Conservation (phyloP, 1,140 invertebrate genomes). For the Lordiphosa clarofinis region DNA sequence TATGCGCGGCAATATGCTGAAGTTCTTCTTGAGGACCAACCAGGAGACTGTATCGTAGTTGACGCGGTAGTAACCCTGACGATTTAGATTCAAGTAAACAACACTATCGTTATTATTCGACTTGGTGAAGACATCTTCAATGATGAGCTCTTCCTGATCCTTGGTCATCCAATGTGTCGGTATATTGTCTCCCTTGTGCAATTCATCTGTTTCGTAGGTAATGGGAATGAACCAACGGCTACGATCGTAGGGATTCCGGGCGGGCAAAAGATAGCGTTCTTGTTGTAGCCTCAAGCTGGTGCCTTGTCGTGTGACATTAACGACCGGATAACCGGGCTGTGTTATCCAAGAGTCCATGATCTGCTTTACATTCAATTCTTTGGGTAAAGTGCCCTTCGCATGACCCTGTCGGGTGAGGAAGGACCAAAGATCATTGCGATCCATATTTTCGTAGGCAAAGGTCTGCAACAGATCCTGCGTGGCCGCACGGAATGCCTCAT, state of each 20-base stretch:
- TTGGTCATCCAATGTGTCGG: slow-evolving; percentile 67
- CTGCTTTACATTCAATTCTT: slow-evolving; percentile 82
- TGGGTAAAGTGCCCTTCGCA: slow-evolving; percentile 78
- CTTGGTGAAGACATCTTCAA: slow-evolving; percentile 47
- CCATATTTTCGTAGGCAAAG: slow-evolving; percentile 84
- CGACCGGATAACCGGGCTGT: slow-evolving; percentile 90
- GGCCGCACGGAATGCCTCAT: slow-evolving; percentile 85
- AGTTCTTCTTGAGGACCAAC: slow-evolving; percentile 82
- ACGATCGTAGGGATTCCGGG: slow-evolving; percentile 39
- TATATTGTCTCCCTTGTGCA: slow-evolving; percentile 55
- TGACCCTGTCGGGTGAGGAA: slow-evolving; percentile 82
- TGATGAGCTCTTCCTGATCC: slow-evolving; percentile 52
- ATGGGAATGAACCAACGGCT: slow-evolving; percentile 82
- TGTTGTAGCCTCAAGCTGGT: slow-evolving; percentile 55
- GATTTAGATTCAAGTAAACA: slow-evolving; percentile 71
- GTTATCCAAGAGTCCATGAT: slow-evolving; percentile 92
- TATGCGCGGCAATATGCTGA: slow-evolving; percentile 81
- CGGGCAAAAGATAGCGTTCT: slow-evolving; percentile 65
- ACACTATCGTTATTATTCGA: slow-evolving; percentile 44
- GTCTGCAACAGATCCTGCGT: slow-evolving; percentile 83
- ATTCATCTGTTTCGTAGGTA: slow-evolving; percentile 80
- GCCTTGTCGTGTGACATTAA: slow-evolving; percentile 81
- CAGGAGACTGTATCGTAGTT: slow-evolving; percentile 88
- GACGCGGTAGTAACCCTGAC: slow-evolving; percentile 85
- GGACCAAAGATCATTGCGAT: slow-evolving; percentile 86